Evolutionary conservation across 2,888 invertebrate species (phyloP).

Genomic region (Tricholauxania praeusta): DNA sequence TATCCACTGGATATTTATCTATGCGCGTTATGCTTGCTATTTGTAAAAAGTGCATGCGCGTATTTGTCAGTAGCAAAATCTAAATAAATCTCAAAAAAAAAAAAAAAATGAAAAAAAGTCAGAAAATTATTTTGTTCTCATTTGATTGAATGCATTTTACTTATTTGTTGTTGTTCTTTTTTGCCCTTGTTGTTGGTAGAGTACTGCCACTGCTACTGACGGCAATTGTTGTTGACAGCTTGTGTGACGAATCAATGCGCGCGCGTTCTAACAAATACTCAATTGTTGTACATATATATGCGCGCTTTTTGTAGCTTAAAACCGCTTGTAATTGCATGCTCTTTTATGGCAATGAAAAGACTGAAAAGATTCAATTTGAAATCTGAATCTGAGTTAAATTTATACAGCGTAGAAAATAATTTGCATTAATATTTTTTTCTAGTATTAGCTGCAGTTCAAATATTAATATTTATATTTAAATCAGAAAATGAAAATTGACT

Average conservation of each 20-base stretch:
- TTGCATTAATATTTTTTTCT: neutral
- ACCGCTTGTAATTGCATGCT: slow-evolving; percentile 34
- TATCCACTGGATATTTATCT: slow-evolving; percentile 4
- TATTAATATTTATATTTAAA: no score
- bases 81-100: slow-evolving; percentile 1
- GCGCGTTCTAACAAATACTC: slow-evolving; percentile 24
- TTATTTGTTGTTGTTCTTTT: neutral
- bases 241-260: slow-evolving; percentile 36
- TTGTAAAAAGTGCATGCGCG: slow-evolving; percentile 2
- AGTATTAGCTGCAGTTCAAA: no score
- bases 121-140: slow-evolving; percentile 15
- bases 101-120: neutral
- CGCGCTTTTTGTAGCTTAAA: slow-evolving; percentile 6
- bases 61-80: slow-evolving; percentile 7
- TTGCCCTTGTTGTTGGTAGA: slow-evolving; percentile 4
- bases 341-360: slow-evolving; percentile 31
- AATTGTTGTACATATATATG: neutral
- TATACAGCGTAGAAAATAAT: neutral
- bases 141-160: slow-evolving; percentile 10
- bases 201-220: slow-evolving; percentile 40
- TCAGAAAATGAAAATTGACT: no score
- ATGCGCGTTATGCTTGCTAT: slow-evolving; percentile 20
- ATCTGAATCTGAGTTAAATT: no score
- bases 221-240: slow-evolving; percentile 42
- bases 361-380: no score